A percentile compares a stretch with the other conserved stretches of the same genome.
These are phyloP conservation scores for Spea hammondii DNA, from an alignment of 2,797 vertebrate species.

Conservation along the genomic window DNA sequence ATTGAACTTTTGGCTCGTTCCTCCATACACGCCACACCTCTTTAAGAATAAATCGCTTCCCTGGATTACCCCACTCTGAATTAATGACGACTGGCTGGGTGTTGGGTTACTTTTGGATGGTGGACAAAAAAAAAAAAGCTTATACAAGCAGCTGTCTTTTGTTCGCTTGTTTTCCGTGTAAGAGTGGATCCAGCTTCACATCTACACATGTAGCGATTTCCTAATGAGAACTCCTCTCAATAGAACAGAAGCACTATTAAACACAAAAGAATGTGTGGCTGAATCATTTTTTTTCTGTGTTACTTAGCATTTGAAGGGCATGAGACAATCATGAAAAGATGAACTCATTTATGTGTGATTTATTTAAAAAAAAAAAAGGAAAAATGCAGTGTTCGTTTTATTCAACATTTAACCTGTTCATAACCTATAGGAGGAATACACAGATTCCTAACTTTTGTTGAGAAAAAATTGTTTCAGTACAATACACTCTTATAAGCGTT, in stretches of 20 bases:
- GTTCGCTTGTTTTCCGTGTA: conserved; percentile 1
- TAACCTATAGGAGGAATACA: too few species aligned
- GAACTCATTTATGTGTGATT: conserved; percentile 2
- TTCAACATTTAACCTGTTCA: too few species aligned
- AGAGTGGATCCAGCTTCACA: not conserved
- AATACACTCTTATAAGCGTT: too few species aligned
- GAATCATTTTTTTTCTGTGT: conserved; percentile 3
- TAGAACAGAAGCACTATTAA: not conserved
- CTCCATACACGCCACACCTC: not conserved
- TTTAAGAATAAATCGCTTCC: not conserved
- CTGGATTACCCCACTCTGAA: not conserved
- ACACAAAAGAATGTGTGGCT: not conserved
- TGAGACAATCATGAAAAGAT: conserved; percentile 1
- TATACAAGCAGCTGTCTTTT: not conserved
- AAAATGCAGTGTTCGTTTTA: too few species aligned
- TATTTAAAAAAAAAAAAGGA: too few species aligned
- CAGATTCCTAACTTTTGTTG: too few species aligned
- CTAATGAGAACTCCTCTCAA: not conserved
- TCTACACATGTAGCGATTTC: not conserved
- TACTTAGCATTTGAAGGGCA: conserved; percentile 22
- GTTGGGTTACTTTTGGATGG: not conserved
- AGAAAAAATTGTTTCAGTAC: too few species aligned
- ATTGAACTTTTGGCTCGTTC: not conserved
- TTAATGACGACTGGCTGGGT: not conserved
- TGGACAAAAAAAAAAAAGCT: not conserved